Evolutionary conservation across 2,113 vertebrate genomes (phyloP), one percentile per base, ranked within the genome.

Genomic region (Gila orcuttii): DNA sequence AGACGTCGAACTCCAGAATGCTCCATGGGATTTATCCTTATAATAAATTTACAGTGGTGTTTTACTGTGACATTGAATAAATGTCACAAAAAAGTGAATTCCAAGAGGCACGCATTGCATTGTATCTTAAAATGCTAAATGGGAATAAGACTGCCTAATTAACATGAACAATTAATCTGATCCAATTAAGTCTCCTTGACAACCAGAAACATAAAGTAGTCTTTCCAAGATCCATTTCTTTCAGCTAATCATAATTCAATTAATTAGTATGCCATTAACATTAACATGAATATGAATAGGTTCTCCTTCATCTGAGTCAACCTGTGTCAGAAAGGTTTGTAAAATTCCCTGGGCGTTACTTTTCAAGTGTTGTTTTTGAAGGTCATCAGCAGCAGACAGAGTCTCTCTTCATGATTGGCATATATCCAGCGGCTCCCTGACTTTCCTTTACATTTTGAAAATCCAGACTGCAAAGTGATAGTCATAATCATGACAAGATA

Each of bases 201-300:
- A 82, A 91, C 81, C 52, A 82, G 88, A 82, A 89, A 87, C 85
- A 90, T 47, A 60, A 55, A 90, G 81, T 71, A 88, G 80, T 89
- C 88, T 83, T 87, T 88, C 88, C 87, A 74, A 39, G 31, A 90
- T 45, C 87, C 90, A 85, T 86, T 84, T 87, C 39, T 86, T 87
- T 86, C 87, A 83, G 62, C 86, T 79, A 83, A 82, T 88, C 87
- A 90, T 85, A 90, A 91, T 90, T 87, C 74, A 90, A 90, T 93
- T 92, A 82, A 94, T 93, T 92, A 91, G 88, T 80, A 71, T 66
- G 75, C 59, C 83, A 82, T 89, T 90, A 89, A 89, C 89, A 84
- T 82, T 33, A 68, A 13, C 19, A 82, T 13, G 71, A 79, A 73
- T 71, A 86, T 80, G n/a, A 86, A 84, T 31, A 13, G 21, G 42